Evolutionary conservation across 2,797 vertebrate genomes (phyloP), one percentile per base, ranked within the genome.

Genomic region (Rhinella marina): DNA sequence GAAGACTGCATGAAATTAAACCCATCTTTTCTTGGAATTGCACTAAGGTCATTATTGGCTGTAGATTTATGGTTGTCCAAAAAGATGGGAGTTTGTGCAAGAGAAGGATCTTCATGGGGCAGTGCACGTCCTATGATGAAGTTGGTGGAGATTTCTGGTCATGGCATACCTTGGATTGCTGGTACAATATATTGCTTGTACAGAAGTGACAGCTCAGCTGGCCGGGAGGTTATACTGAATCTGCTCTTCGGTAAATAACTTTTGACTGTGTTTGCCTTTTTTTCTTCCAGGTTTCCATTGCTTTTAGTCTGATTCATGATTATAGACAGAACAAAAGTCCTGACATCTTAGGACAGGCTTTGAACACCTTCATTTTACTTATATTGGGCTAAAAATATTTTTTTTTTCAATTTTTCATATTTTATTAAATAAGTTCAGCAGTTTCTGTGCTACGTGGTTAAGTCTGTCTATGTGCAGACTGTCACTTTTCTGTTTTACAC

Each of bases 21-120:
- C 92, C 97, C 98, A 0, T 97, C 98, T 9, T 95, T 98, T 88
- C 5, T 96, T 88, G 96, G 95, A 84, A 97, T 99, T 7, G 96
- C 97, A 81, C 94, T 98, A 84, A 97, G 96, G 92, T 97, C 97
- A 14, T 91, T 99, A 90, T 94, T 99, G 85, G 98, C 98, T 91
- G 94, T 98, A 87, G 98, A 99, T 95, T 95, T 99, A 91, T 98
- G 97, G 97, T 94, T 98, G 79, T 98, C 98, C 90, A 98, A 98
- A 94, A 95, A 94, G 76, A 94, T 99, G 82, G 97, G 98, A 1
- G 97, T 99, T 77, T 99, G 98, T 48, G 97, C 98, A 0, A 95
- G 93, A 0, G 98, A 99, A 91, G 96, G 96, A 90, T 97, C 98
- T 9, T 94, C 97, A 7, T 99, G 98, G 96, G 98, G 98, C 81